Evolutionary conservation across 2,888 invertebrate species (phyloP).

Genomic region (Chrysolina haemoptera): DNA sequence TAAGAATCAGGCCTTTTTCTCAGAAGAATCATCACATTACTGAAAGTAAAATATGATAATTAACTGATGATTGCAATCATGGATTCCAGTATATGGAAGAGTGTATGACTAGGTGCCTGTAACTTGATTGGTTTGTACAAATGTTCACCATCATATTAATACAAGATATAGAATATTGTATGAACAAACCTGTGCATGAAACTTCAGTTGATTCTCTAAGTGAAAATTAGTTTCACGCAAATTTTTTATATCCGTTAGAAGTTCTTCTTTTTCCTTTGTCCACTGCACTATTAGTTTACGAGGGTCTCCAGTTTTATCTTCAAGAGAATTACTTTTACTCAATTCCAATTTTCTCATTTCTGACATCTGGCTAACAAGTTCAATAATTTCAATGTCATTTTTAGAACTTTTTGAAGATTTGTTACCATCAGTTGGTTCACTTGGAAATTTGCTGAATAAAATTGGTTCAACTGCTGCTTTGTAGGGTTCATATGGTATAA

Average conservation of each 20-base stretch:
- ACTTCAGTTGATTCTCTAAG: constrained; percentile 86
- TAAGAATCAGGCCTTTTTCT: too few relatives aligned
- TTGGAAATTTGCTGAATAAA: constrained; percentile 67
- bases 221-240: constrained; percentile 80
- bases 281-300: constrained; percentile 59
- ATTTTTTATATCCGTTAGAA: constrained; percentile 76
- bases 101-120: too few relatives aligned
- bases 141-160: neutral
- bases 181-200: constrained; percentile 80
- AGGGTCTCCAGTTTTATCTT: constrained; percentile 18
- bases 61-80: too few relatives aligned
- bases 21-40: too few relatives aligned
- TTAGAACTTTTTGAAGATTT: constrained; percentile 68
- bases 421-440: constrained; percentile 48
- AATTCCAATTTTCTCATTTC: constrained; percentile 78
- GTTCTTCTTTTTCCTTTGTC: constrained; percentile 71
- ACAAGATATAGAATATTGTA: constrained; percentile 12
- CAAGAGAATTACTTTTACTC: constrained; percentile 59
- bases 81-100: too few relatives aligned
- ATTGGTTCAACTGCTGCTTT: constrained; percentile 88
- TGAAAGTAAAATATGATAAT: too few relatives aligned
- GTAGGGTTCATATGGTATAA: constrained; percentile 91
- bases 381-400: constrained; percentile 72
- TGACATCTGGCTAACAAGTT: constrained; percentile 81
- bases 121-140: too few relatives aligned